Conservation (phyloP, 2,797 vertebrate species). For the Taenioides sp. region DNA sequence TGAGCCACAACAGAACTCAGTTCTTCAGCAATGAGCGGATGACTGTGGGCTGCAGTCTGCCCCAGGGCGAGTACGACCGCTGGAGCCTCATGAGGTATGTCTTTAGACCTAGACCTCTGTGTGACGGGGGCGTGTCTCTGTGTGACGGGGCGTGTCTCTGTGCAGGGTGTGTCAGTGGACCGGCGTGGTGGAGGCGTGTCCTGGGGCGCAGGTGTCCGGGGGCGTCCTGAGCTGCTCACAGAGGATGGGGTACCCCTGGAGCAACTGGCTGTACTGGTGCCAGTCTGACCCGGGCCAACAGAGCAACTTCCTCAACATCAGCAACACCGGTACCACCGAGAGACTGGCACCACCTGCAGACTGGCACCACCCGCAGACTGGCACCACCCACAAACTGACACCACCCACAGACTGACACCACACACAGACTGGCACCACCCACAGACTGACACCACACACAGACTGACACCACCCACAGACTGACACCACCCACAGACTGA, state of each 20-base stretch:
- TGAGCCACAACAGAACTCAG: constrained; percentile 10
- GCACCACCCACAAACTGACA: too few relatives aligned
- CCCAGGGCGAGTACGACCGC: background rate
- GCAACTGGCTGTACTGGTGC: background rate
- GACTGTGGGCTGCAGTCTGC: constrained; percentile 11
- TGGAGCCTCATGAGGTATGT: constrained; percentile 13
- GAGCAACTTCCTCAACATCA: background rate
- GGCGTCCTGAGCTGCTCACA: background rate
- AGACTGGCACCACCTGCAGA: too few relatives aligned
- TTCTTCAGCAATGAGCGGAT: background rate
- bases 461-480: too few relatives aligned
- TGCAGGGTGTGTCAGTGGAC: background rate
- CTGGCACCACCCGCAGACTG: too few relatives aligned
- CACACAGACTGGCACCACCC: too few relatives aligned
- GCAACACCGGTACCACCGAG: background rate
- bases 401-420: too few relatives aligned
- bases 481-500: too few relatives aligned
- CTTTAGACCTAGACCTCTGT: too few relatives aligned
- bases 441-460: too few relatives aligned
- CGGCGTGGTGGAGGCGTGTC: background rate
- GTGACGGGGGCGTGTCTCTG: too few relatives aligned
- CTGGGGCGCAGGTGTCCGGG: background rate
- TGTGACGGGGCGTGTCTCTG: background rate
- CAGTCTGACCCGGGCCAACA: background rate
- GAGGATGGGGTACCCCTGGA: background rate